phyloP scores from a whole-genome alignment of 2,113 vertebrate species.

The Pygoscelis antarcticus region DNA sequence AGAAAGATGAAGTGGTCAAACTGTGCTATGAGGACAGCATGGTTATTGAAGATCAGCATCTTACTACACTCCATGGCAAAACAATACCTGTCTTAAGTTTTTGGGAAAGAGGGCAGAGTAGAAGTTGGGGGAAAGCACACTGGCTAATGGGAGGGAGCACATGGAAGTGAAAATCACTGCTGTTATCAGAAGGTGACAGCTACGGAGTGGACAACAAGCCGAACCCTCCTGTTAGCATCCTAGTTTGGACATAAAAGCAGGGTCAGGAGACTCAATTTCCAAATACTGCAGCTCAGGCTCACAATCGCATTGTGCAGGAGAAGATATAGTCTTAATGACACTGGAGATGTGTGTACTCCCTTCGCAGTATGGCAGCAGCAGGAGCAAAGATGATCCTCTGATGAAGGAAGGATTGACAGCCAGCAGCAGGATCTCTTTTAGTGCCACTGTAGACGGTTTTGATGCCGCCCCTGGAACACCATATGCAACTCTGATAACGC shows the following conservation, averaged over 20 bases:
- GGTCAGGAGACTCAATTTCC: neutral
- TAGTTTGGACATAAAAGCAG: neutral
- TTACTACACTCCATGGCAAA: neutral
- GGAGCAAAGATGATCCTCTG: neutral
- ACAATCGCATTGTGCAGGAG: accelerated
- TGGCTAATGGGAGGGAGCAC: neutral
- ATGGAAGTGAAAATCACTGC: neutral
- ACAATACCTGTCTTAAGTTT: neutral
- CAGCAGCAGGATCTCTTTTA: neutral
- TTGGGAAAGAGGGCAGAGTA: neutral
- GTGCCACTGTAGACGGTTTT: neutral
- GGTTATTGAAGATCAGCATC: neutral
- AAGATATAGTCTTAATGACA: neutral
- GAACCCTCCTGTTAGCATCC: neutral
- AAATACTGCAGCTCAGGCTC: neutral
- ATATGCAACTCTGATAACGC: neutral
- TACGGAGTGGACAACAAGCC: neutral
- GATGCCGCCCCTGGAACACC: neutral
- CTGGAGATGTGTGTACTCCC: neutral
- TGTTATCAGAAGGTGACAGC: neutral
- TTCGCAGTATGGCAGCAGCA: neutral
- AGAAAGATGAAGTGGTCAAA: neutral
- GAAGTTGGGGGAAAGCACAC: neutral
- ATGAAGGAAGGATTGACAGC: neutral
- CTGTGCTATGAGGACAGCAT: neutral